Base-by-base conservation (phyloP, 2,888 invertebrate genomes). In the Ephialtes manifestator region DNA sequence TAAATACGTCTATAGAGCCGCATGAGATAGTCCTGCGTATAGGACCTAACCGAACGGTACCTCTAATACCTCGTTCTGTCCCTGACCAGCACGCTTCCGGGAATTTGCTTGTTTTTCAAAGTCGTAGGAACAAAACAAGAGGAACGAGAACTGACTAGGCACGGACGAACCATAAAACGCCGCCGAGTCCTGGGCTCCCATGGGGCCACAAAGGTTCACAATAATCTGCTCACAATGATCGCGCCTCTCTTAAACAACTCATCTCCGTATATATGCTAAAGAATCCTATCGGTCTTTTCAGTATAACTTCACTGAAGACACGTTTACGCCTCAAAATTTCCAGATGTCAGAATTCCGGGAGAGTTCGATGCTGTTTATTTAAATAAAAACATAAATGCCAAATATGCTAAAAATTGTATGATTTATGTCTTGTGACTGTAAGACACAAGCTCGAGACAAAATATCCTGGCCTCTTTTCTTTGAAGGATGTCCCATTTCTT, bases 61-160 rank as follows among this genome's bases (percentile, higher is more conserved):
- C 63, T 77, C 65, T 60, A 71, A 80, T 79, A 75, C 71, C 53
- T 76, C 65, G 31, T 63, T 78, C 70, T 67, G 48, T 55, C 63
- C 71, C 46, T 71, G 58, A 68, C 71, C 74, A 51, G 46, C n/a
- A 20, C 55, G 85, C 84, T 90, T 89, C 86, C 75, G 58, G 86
- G 87, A 89, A 87, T 88, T 72, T 35, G 78, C 87, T 89, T 91
- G 87, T 91, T 90, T 90, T 88, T 83, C 84, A 87, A 81, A 83
- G 81, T 87, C 81, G 87, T 72, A 84, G 88, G 89, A 90, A 88
- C 88, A 84, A 86, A 78, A 68, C 76, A 81, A 79, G 60, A 67
- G n/a, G 65, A 53, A 63, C 55, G 67, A 72, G 58, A 83, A 11
- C 11, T 70, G 28, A 60, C 78, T 60, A 74, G 20, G 20, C 39